Evolutionary conservation across 1,140 invertebrate species (phyloP).

Genomic region (Spodoptera litura): DNA sequence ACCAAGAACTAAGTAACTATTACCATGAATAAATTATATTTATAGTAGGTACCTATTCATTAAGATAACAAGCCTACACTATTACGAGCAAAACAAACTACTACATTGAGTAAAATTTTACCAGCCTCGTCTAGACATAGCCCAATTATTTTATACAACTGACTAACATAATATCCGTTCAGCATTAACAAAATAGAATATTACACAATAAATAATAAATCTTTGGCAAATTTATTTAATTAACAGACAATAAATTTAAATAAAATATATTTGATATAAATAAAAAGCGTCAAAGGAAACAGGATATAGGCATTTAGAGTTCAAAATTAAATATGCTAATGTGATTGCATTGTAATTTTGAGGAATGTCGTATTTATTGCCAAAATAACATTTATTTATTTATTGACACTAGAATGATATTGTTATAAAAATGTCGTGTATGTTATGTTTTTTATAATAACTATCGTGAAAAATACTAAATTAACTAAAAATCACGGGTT

Average conservation of each 20-base stretch:
- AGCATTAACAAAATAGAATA: neutral
- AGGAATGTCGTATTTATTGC: neutral
- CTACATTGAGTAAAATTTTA: neutral
- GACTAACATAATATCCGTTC: neutral
- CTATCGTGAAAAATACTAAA: no score
- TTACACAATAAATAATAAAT: neutral
- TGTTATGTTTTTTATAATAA: no score
- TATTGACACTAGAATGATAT: no score
- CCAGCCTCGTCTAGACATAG: neutral
- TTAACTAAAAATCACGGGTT: no score
- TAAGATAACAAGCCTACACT: neutral
- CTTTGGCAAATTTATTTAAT: neutral
- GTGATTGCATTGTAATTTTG: slow-evolving; percentile 32
- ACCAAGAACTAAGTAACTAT: neutral
- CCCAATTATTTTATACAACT: neutral
- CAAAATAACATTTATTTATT: no score
- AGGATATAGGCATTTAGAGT: slow-evolving; percentile 15
- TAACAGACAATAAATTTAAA: neutral
- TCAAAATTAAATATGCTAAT: slow-evolving; percentile 40
- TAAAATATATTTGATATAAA: neutral
- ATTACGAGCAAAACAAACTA: neutral
- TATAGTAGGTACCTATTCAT: neutral
- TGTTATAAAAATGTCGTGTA: no score
- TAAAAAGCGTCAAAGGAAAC: slow-evolving; percentile 2
- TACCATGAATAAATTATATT: slow-evolving; percentile 11